Conservation (phyloP, 2,113 vertebrate genomes). For the Noctilio leporinus region DNA sequence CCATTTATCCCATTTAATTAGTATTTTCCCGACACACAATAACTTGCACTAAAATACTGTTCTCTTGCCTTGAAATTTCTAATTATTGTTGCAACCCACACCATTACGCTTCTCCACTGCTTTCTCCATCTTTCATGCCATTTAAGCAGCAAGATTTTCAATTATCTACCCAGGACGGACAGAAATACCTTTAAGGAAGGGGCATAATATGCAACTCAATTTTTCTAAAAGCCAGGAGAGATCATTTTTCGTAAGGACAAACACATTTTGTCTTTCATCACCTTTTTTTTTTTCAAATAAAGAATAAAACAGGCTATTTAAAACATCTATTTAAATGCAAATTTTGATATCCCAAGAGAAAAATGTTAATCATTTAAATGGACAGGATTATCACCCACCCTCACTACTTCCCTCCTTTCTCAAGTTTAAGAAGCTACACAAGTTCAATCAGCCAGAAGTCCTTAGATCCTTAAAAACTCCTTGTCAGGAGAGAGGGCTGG, state of each 20-base stretch:
- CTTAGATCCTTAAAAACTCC: not conserved
- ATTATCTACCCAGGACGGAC: slow-evolving; percentile 81
- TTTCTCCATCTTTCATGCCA: slow-evolving; percentile 74
- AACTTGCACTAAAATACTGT: slow-evolving; percentile 74
- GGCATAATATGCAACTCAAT: slow-evolving; percentile 84
- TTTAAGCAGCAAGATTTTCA: slow-evolving; percentile 82
- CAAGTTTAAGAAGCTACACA: slow-evolving; percentile 54
- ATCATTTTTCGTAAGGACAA: slow-evolving; percentile 84
- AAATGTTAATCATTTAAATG: slow-evolving; percentile 78
- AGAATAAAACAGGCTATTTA: slow-evolving; percentile 84
- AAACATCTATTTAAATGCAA: slow-evolving; percentile 88
- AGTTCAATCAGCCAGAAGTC: not conserved
- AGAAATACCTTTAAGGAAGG: slow-evolving; percentile 84
- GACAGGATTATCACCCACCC: slow-evolving; percentile 72
- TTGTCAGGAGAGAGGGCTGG: not conserved
- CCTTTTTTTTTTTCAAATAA: slow-evolving; percentile 75
- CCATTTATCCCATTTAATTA: slow-evolving; percentile 85
- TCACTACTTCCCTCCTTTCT: slow-evolving; percentile 8
- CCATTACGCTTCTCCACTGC: slow-evolving; percentile 60
- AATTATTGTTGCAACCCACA: slow-evolving; percentile 79
- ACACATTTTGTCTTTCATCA: slow-evolving; percentile 83
- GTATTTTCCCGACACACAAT: slow-evolving; percentile 84
- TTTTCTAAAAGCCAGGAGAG: slow-evolving; percentile 81
- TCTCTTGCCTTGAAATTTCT: slow-evolving; percentile 79
- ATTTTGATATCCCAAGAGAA: slow-evolving; percentile 79